A percentile compares a stretch with the other conserved stretches of the same genome.
Evolutionary conservation across 2,888 invertebrate species (phyloP).

Genomic region (Limnephilus marmoratus): DNA sequence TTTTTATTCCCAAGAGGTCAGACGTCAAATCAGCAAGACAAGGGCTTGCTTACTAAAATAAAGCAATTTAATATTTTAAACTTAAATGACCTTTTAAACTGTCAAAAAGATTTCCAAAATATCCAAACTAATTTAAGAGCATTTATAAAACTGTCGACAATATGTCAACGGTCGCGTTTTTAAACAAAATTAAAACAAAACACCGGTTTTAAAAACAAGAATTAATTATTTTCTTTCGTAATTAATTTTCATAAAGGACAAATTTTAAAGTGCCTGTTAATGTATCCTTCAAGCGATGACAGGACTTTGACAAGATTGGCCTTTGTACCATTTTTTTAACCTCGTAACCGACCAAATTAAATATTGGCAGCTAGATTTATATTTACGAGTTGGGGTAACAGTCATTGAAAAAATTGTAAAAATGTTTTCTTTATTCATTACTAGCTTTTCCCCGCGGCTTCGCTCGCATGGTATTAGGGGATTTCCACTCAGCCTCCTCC

Average conservation of each 20-base stretch:
- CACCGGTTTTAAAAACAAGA: conserved; percentile 22
- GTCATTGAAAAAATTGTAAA: no score
- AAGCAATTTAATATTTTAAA: not conserved
- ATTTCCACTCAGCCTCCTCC: no score
- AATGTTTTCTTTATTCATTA: no score
- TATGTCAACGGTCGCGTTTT: not conserved
- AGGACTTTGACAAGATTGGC: not conserved
- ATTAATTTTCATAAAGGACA: conserved; percentile 56
- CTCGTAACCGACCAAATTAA: not conserved
- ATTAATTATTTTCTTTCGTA: conserved; percentile 55
- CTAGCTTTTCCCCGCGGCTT: no score
- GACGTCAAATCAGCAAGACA: not conserved
- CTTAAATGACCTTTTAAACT: not conserved
- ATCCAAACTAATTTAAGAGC: conserved; percentile 19
- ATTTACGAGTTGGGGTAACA: no score
- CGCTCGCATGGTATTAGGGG: no score
- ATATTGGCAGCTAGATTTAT: no score
- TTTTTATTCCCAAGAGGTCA: not conserved
- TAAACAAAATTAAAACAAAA: conserved; percentile 33
- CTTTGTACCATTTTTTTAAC: not conserved
- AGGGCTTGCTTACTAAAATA: not conserved
- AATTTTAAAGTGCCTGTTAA: conserved; percentile 24
- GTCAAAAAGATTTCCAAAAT: conserved; percentile 6
- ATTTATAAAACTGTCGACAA: conserved; percentile 10
- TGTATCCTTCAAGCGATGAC: not conserved